A percentile compares a stretch with the other conserved stretches of the same genome.
These are phyloP conservation scores for Galagoides demidoff DNA, from an alignment of 2,797 vertebrate species.

Conservation along the genomic window DNA sequence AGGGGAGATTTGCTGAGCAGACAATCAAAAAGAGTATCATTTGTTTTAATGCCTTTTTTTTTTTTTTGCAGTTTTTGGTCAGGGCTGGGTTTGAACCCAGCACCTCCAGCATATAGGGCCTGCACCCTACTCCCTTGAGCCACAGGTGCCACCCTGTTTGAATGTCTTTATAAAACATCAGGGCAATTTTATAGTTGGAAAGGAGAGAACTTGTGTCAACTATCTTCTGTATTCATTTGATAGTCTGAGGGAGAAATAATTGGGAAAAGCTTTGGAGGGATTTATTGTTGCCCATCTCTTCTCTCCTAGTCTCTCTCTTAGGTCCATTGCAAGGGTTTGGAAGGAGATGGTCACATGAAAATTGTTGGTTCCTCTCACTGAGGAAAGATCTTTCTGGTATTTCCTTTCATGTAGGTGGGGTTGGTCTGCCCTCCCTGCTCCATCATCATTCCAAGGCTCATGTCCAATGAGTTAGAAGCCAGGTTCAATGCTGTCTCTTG, in stretches of 20 bases:
- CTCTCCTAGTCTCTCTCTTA: background rate
- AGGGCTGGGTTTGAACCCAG: no score
- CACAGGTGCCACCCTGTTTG: no score
- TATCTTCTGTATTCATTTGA: background rate
- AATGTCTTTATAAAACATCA: background rate
- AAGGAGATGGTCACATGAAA: background rate
- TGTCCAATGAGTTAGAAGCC: background rate
- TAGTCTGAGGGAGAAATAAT: background rate
- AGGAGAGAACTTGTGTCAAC: background rate
- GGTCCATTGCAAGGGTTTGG: background rate
- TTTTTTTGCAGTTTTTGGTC: no score
- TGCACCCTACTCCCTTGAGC: no score
- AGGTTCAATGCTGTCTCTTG: background rate
- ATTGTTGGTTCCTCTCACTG: background rate
- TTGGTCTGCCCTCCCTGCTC: background rate
- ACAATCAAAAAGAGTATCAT: conserved; percentile 1
- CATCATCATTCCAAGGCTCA: background rate
- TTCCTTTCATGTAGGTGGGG: background rate
- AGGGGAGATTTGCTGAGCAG: background rate
- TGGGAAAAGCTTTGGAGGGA: background rate
- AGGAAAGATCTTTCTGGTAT: background rate
- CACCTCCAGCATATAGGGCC: no score
- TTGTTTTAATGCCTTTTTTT: background rate
- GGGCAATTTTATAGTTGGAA: background rate
- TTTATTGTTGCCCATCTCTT: background rate